Evolutionary conservation across 1,140 invertebrate species (phyloP).

Genomic region (Papilio polytes): DNA sequence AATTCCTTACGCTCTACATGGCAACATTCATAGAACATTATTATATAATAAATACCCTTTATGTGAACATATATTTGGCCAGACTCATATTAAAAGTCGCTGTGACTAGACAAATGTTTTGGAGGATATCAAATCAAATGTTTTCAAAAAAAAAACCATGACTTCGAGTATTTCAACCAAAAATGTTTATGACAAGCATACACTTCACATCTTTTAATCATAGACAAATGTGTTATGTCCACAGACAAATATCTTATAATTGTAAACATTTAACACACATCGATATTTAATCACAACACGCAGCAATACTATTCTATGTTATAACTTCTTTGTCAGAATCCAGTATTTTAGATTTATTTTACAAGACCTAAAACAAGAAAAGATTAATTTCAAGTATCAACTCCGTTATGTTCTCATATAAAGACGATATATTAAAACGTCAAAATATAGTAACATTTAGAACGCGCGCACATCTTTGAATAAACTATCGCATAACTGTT

Average conservation of each 20-base stretch:
- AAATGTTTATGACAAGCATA: background rate
- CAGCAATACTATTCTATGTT: background rate
- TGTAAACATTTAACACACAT: background rate
- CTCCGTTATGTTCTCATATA: no score
- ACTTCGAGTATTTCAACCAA: background rate
- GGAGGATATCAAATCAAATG: background rate
- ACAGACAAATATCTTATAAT: constrained; percentile 2
- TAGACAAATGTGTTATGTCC: background rate
- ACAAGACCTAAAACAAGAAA: background rate
- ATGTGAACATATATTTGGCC: constrained; percentile 5
- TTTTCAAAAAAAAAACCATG: background rate
- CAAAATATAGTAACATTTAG: no score
- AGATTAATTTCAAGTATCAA: background rate
- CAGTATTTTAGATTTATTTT: background rate
- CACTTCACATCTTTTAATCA: background rate
- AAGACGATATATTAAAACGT: no score
- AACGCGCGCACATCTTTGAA: no score
- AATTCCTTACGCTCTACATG: background rate
- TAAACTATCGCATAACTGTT: no score
- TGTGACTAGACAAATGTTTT: constrained; percentile 18
- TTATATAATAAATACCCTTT: background rate
- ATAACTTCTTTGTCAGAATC: background rate
- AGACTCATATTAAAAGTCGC: constrained; percentile 1
- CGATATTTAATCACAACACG: constrained; percentile 17
- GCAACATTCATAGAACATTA: constrained; percentile 11